phyloP scores from a whole-genome alignment of 2,888 invertebrate genomes.

The Tetheella fluctuosa region DNA sequence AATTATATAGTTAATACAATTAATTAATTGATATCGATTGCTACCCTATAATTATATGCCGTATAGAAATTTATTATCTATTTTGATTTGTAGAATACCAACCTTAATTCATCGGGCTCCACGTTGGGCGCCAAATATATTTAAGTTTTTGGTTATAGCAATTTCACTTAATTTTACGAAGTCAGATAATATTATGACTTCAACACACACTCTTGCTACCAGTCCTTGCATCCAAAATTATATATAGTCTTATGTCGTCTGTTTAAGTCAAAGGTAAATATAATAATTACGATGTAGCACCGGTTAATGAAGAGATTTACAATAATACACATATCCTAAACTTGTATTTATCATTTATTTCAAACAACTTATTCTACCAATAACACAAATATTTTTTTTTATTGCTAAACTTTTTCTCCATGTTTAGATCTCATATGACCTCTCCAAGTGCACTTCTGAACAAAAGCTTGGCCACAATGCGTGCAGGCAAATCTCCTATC shows the following conservation, averaged over 20 bases:
- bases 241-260: too few relatives aligned
- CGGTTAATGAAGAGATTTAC: too few relatives aligned
- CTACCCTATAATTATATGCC: too few relatives aligned
- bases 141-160: not conserved
- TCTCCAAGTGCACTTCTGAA: conserved; percentile 61
- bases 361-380: conserved; percentile 2
- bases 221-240: too few relatives aligned
- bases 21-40: too few relatives aligned
- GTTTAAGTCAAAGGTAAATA: too few relatives aligned
- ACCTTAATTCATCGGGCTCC: not conserved
- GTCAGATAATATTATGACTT: too few relatives aligned
- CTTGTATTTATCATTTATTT: not conserved
- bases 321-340: not conserved
- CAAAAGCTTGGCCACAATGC: conserved; percentile 41
- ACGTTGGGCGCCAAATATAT: not conserved
- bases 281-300: too few relatives aligned
- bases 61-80: too few relatives aligned
- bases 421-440: conserved; percentile 66
- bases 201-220: too few relatives aligned
- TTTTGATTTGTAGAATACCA: not conserved
- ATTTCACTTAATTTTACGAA: too few relatives aligned
- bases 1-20: too few relatives aligned
- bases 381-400: not conserved
- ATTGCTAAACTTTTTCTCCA: conserved; percentile 29
- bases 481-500: conserved; percentile 32